Percentiles rank a stretch among this genome's conserved stretches.
phyloP scores from a whole-genome alignment of 92 coral and sea anemone species.

The Blastomussa wellsi region DNA sequence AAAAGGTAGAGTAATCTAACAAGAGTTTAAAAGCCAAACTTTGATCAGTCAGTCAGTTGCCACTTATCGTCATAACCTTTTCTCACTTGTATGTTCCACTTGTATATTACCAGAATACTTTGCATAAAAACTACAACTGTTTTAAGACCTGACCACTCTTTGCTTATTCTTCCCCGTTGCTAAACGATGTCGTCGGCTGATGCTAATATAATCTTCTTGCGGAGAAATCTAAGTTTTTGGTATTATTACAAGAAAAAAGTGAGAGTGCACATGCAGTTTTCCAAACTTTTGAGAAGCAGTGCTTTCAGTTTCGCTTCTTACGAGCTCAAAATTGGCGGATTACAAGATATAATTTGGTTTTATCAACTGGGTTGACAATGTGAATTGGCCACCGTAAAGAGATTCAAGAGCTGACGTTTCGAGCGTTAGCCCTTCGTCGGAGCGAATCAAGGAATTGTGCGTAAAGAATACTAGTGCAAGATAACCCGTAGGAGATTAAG shows the following conservation, averaged over 20 bases:
- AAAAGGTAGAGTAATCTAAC: neutral
- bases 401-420: too few species aligned
- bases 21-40: neutral
- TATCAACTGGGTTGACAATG: too few species aligned
- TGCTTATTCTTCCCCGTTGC: neutral
- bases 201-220: neutral
- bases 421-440: too few species aligned
- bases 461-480: too few species aligned
- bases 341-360: neutral
- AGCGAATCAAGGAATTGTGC: too few species aligned
- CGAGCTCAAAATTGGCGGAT: neutral
- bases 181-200: neutral
- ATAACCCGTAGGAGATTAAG: too few species aligned
- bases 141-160: neutral
- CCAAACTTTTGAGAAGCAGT: neutral
- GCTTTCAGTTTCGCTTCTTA: neutral
- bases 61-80: neutral
- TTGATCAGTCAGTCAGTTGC: neutral
- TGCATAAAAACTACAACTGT: neutral
- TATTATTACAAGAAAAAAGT: too few species aligned
- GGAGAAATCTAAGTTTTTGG: too few species aligned
- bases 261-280: neutral
- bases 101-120: too few species aligned
- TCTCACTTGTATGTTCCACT: neutral
- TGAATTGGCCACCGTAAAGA: too few species aligned